Evolutionary conservation across 2,797 vertebrate genomes (phyloP), one percentile per base, ranked within the genome.

Genomic region (Microchirus variegatus): DNA sequence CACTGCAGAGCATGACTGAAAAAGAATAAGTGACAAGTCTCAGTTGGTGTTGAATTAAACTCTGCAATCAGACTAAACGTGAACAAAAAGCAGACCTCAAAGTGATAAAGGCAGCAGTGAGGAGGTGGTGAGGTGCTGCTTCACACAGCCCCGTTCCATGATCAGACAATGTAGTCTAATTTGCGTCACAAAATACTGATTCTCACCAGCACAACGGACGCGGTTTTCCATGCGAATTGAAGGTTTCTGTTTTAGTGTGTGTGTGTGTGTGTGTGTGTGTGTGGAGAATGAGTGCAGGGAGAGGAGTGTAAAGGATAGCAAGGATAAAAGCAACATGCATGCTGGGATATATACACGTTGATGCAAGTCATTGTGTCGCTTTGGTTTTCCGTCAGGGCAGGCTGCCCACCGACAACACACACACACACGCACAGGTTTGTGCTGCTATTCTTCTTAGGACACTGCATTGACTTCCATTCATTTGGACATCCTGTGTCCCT

Each of bases 31-130:
- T 57, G 61, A 58, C 61, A 55, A 44, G 52, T 53, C 3, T 84
- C 75, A 74, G 77, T 74, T 75, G 54, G 71, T 68, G 46, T 75
- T 62, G 70, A 70, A 80, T 79, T 70, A 68, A 78, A 75, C 64
- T 70, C 62, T 42, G 12, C 0, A 13, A 48, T 53, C 40, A 48
- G 53, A 3, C 59, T 71, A 70, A 74, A 53, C 67, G 58, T 71
- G 56, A 54, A 82, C 48, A 4, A 38, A 68, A 77, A 6, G 65
- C 43, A 68, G 65, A 18, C 47, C 68, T 73, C 60, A 75, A 78
- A 71, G 75, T 80, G n/a, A 68, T 67, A 75, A 51, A 65, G 50
- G 63, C 64, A 68, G 69, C 64, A 59, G 62, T 59, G 58, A 54
- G 50, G 66, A 64, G 49, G 57, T 49, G 38, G 68, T 0, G 17